Base-by-base conservation (phyloP, 2,888 invertebrate genomes). In the Hecatera dysodea region DNA sequence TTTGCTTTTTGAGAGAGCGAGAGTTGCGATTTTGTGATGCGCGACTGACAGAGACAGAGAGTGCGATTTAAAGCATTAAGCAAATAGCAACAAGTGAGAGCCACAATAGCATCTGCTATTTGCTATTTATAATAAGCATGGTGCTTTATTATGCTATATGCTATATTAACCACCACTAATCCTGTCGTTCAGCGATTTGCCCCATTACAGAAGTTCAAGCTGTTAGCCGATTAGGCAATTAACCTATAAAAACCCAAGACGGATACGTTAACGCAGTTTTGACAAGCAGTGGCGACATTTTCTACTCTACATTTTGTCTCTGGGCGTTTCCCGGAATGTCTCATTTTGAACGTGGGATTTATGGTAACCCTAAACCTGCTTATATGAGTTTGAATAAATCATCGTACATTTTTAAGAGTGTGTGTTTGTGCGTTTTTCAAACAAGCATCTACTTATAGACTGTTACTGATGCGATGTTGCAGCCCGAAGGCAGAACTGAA, bases 351-450 rank as follows among this genome's bases (percentile, higher is more conserved):
- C 53, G 42, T 60, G 62, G 73, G 60, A 80, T 82, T 78, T 73
- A 75, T 84, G 78, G 80, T 62, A 46, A 83, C 80, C 72, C 81
- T 83, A 76, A 77, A 72, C 57, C 78, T 72, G 66, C 29, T 66
- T 71, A 73, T 69, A 80, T 59, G 48, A 73, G 73, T 76, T 73
- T 48, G 19, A 80, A 88, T 86, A 83, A 86, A 87, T 87, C 82
- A 85, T 78, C 27, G 56, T 74, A 81, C 67, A 78, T 82, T 86
- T 83, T 86, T 78, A 83, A n/a, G 77, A 80, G 75, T 62, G 33
- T 62, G 50, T 60, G 42, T 62, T 74, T 66, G 66, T 79, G 39
- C 36, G 61, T 80, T 80, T 80, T 80, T 72, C 24, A 67, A 70
- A 63, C 63, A 52, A 62, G 65, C 53, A 48, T 79, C 75, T 80